These are phyloP conservation scores for Siderastrea radians DNA, from an alignment of 92 coral and sea anemone species.

Conservation along the genomic window DNA sequence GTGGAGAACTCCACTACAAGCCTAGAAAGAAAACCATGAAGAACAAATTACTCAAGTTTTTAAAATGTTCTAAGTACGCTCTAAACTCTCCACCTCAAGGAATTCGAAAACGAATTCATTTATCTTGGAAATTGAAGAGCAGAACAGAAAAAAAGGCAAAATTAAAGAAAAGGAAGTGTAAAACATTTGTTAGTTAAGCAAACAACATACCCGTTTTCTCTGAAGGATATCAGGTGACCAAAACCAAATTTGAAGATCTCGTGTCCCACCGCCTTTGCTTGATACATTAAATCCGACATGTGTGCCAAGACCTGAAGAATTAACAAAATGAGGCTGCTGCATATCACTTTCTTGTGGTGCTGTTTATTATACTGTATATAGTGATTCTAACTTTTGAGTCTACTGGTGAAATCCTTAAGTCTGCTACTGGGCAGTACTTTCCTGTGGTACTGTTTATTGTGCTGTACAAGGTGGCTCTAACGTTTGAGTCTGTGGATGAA, in stretches of 20 bases:
- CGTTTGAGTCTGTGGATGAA: too few species aligned
- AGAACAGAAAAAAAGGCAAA: too few species aligned
- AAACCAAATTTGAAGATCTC: slow-evolving; percentile 44
- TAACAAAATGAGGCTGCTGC: too few species aligned
- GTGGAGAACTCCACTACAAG: slow-evolving; percentile 66
- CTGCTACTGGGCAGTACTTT: too few species aligned
- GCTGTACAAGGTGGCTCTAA: too few species aligned
- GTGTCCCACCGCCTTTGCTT: slow-evolving; percentile 6
- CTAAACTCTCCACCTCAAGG: neutral
- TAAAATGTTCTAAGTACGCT: too few species aligned
- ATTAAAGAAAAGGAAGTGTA: neutral
- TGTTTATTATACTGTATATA: too few species aligned
- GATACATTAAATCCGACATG: slow-evolving; percentile 18
- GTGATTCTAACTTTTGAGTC: too few species aligned
- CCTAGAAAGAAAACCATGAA: slow-evolving; percentile 19
- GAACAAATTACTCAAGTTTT: neutral
- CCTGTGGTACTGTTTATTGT: too few species aligned
- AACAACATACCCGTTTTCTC: slow-evolving; percentile 8
- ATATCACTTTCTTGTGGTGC: neutral
- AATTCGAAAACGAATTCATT: neutral
- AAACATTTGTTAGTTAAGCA: neutral
- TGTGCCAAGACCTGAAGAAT: slow-evolving; percentile 25
- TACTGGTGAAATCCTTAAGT: too few species aligned
- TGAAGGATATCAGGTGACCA: slow-evolving; percentile 28
- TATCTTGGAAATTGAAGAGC: neutral